Evolutionary conservation across 1,140 invertebrate genomes (phyloP).

Genomic region (Drosophila navojoa): DNA sequence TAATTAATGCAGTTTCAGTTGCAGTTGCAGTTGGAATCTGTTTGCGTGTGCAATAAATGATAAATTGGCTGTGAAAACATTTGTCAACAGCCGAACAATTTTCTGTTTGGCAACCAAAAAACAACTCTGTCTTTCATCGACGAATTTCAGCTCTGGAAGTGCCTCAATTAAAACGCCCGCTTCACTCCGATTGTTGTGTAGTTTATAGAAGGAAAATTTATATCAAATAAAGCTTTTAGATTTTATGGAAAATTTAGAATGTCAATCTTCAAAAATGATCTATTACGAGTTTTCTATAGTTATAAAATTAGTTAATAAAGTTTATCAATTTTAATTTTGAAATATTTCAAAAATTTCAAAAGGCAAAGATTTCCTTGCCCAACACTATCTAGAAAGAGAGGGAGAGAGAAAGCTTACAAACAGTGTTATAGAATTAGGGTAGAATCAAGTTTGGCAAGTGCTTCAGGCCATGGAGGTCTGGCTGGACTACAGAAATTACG

Average conservation of each 20-base stretch:
- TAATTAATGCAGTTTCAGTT: too few species aligned
- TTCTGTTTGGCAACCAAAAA: conserved; percentile 15
- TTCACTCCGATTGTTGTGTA: conserved; percentile 49
- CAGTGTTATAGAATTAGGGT: background rate
- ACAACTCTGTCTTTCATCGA: background rate
- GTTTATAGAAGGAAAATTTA: background rate
- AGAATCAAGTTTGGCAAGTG: conserved; percentile 40
- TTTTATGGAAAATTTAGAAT: too few species aligned
- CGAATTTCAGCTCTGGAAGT: conserved; percentile 27
- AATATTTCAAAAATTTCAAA: too few species aligned
- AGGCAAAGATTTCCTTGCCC: too few species aligned
- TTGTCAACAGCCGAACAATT: conserved; percentile 38
- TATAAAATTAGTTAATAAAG: too few species aligned
- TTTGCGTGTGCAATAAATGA: conserved; percentile 52
- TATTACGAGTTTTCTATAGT: too few species aligned
- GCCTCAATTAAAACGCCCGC: conserved; percentile 62
- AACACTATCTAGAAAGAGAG: background rate
- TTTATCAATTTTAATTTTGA: too few species aligned
- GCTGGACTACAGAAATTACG: conserved; percentile 64
- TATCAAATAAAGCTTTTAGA: too few species aligned
- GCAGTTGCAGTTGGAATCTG: too few species aligned
- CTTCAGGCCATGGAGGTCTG: conserved; percentile 34
- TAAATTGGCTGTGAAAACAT: conserved; percentile 61
- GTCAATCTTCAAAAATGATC: too few species aligned
- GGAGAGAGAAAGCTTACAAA: background rate